Conservation (phyloP, 2,113 vertebrate genomes). For the Isurus oxyrinchus region DNA sequence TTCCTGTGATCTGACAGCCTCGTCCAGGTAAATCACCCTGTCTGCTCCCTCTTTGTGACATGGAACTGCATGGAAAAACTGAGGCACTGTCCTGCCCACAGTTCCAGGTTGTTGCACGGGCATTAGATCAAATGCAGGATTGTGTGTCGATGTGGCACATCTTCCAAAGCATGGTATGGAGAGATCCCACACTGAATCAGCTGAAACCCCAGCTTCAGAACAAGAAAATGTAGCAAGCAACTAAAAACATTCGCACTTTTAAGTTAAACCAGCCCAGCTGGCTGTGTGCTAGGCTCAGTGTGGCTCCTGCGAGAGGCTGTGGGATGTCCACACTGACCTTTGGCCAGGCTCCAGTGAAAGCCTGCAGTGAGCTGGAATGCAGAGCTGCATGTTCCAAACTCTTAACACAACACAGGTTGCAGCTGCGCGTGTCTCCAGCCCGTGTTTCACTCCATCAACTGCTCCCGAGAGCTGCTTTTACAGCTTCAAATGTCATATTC, state of each 20-base stretch:
- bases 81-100: neutral
- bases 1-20: neutral
- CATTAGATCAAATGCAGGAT: neutral
- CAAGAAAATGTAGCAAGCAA: neutral
- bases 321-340: constrained; percentile 96
- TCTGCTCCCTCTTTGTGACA: neutral
- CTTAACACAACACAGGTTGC: constrained; percentile 73
- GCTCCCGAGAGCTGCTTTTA: constrained; percentile 52
- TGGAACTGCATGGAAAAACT: no score
- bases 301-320: constrained; percentile 65
- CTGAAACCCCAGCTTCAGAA: neutral
- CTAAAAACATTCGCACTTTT: neutral
- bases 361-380: constrained; percentile 78
- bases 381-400: constrained; percentile 67
- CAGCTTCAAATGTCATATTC: neutral
- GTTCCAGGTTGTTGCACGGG: neutral
- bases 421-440: constrained; percentile 65
- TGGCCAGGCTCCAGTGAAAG: constrained; percentile 71
- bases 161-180: neutral
- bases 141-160: neutral
- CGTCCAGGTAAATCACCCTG: neutral
- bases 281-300: constrained; percentile 43
- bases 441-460: constrained; percentile 55
- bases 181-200: neutral
- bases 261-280: neutral